Conservation (phyloP, 2,797 vertebrate genomes). For the Protonibea diacanthus region DNA sequence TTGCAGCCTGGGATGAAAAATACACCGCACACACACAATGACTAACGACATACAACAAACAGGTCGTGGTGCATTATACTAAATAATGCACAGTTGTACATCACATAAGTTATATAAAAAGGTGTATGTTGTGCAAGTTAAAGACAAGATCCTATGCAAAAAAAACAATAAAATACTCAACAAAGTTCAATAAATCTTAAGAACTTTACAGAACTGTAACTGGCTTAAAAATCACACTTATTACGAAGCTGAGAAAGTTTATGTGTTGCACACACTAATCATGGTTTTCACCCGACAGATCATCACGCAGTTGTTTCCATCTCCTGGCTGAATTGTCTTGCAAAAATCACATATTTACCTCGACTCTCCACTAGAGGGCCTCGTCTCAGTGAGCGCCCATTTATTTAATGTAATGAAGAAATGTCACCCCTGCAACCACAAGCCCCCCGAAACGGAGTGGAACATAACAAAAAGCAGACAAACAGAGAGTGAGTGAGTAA, state of each 20-base stretch:
- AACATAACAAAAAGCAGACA: conserved; percentile 40
- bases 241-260: not conserved
- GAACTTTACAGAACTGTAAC: not conserved
- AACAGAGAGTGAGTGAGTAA: conserved; percentile 46
- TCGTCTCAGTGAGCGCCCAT: conserved; percentile 18
- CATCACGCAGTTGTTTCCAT: not conserved
- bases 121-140: conserved; percentile 8
- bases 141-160: conserved; percentile 5
- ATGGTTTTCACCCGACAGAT: not conserved
- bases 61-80: conserved; percentile 9
- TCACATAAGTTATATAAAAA: conserved; percentile 8
- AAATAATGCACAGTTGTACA: conserved; percentile 36
- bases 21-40: not conserved
- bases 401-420: conserved; percentile 49
- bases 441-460: conserved; percentile 33
- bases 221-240: not conserved
- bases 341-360: conserved; percentile 2
- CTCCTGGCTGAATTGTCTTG: not conserved
- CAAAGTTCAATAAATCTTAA: conserved; percentile 1
- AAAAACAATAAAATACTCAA: conserved; percentile 13
- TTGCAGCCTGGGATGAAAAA: conserved; percentile 6
- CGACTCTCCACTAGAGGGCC: conserved; percentile 73
- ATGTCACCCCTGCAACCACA: conserved; percentile 46
- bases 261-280: not conserved
- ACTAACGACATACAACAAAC: conserved; percentile 15